phyloP scores from a whole-genome alignment of 2,888 invertebrate species.

The Trachelus stipa region DNA sequence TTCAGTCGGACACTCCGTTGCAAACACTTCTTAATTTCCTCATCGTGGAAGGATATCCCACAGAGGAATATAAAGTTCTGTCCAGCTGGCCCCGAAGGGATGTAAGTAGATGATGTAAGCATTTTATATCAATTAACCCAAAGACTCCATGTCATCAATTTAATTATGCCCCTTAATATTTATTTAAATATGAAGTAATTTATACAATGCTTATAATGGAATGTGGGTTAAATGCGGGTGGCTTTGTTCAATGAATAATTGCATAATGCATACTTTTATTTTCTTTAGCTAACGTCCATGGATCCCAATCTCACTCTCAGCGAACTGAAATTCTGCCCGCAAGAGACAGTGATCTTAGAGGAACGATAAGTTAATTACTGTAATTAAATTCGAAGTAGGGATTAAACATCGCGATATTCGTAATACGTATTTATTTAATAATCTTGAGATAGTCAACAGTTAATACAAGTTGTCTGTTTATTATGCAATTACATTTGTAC shows the following conservation, averaged over 20 bases:
- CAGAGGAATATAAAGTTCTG: constrained; percentile 90
- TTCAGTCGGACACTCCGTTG: constrained; percentile 72
- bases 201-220: constrained; percentile 7
- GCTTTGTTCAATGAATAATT: constrained; percentile 10
- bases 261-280: constrained; percentile 28
- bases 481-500: constrained; percentile 53
- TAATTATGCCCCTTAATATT: constrained; percentile 9
- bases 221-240: constrained; percentile 8
- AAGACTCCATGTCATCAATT: neutral
- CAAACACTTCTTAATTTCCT: constrained; percentile 88
- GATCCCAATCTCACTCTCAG: constrained; percentile 81
- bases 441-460: constrained; percentile 53
- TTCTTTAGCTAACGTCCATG: constrained; percentile 79
- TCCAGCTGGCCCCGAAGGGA: constrained; percentile 95
- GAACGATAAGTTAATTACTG: constrained; percentile 78
- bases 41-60: constrained; percentile 88
- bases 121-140: constrained; percentile 28
- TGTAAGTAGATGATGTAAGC: constrained; percentile 74
- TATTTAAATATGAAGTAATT: constrained; percentile 11
- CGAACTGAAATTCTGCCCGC: constrained; percentile 88
- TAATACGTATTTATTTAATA: constrained; percentile 64
- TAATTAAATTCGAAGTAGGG: constrained; percentile 43
- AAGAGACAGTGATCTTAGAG: constrained; percentile 95
- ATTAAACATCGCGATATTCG: constrained; percentile 59
- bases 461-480: constrained; percentile 43